Evolutionary conservation across 23 tunicate species (phyloP), one percentile per base, ranked within the genome.

Genomic region (Halocynthia roretzi): DNA sequence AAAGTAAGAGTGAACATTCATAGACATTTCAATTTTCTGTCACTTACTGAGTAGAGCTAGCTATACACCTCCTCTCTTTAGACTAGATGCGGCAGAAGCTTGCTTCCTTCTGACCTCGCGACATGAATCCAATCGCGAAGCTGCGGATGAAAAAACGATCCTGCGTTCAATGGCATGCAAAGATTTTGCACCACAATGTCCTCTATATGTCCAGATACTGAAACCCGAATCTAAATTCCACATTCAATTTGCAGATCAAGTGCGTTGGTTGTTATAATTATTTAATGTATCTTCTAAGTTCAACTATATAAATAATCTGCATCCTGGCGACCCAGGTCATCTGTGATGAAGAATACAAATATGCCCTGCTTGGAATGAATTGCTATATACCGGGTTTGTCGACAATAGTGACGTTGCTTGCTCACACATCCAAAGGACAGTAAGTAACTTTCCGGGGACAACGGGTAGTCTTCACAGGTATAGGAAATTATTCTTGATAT

Each of bases 361-460:
- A 82, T 62, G 96, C 98, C 9, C 71, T 96, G 67, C 75, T 96
- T 65, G 99, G 93, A 6, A 85, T 96, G 96, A 96, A 96, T 67
- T 86, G 99, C 62, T 93, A 94, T 68, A 90, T 96, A 52, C 99
- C 99, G 5, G 99, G 98, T 7, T 77, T 96, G 65, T 90, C 97
- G 22, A 90, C 99, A 11, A 68, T 96, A 52, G 80, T 96, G 5
- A 96, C 99, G 6, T 69, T 96, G 68, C 86, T 96, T 7, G 96
- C 96, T n/a, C 99, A 96, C 69, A 96, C 99, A 10, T 85, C 99
- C 15, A 96, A 96, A 74, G 99, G 99, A 57, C 82, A 80, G 94
- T 93, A 80, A 87, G 88, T 83, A 9, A 9, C 9, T 40, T 40
- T 52, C 5, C 57, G 50, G 10, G 57, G 50, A 51, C 56, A 10